phyloP scores from a whole-genome alignment of 1,140 invertebrate species.

The Drosophila ogumai region DNA sequence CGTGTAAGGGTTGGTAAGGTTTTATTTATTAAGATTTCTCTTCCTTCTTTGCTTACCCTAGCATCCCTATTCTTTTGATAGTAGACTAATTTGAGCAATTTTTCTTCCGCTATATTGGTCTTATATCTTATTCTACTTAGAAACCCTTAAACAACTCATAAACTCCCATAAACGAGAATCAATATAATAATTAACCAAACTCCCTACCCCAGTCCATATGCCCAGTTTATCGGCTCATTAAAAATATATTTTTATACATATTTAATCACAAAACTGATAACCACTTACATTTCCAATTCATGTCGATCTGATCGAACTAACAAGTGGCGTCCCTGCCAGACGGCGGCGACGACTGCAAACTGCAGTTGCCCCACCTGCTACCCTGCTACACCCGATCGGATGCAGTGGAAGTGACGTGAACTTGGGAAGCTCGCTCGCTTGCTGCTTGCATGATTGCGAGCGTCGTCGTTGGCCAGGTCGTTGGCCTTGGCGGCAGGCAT shows the following conservation, averaged over 20 bases:
- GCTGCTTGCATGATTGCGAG: conserved; percentile 64
- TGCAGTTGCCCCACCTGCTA: conserved; percentile 11
- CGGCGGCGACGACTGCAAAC: conserved; percentile 36
- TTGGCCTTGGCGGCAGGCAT: conserved; percentile 84
- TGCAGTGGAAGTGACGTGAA: conserved; percentile 70
- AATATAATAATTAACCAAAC: background rate
- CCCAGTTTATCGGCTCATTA: background rate
- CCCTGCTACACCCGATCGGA: conserved; percentile 23
- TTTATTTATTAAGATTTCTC: background rate
- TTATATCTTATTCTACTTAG: background rate
- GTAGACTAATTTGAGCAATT: no score
- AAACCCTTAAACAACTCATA: background rate
- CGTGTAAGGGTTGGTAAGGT: background rate
- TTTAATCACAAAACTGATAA: conserved; percentile 43
- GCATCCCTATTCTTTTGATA: background rate
- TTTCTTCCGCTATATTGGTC: background rate
- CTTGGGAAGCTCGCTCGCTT: conserved; percentile 70
- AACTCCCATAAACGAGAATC: background rate
- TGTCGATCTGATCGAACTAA: conserved; percentile 34
- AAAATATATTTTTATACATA: background rate
- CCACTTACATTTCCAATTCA: conserved; percentile 30
- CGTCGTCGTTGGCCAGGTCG: conserved; percentile 73
- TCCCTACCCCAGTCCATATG: background rate
- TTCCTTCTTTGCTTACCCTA: background rate
- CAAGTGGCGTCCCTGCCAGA: conserved; percentile 47